Evolutionary conservation across 2,113 vertebrate species (phyloP).

Genomic region (Macquaria ambigua): DNA sequence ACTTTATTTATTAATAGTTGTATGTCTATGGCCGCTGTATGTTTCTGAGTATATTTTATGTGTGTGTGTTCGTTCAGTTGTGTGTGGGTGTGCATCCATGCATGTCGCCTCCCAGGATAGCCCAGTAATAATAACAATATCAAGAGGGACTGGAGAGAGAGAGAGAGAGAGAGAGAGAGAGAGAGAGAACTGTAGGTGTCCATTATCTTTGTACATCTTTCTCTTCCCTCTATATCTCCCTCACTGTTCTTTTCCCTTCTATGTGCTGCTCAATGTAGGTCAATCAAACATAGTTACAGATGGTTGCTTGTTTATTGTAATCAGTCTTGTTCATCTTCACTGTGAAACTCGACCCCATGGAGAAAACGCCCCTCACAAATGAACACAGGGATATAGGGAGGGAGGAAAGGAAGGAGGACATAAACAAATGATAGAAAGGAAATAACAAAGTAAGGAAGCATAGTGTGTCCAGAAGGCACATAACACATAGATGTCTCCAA

Average conservation of each 20-base stretch:
- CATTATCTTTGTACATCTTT: neutral
- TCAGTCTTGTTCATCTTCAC: neutral
- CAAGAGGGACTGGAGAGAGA: neutral
- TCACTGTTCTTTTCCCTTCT: neutral
- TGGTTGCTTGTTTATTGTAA: neutral
- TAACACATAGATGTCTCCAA: neutral
- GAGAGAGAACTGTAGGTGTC: conserved; percentile 12
- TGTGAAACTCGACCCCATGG: neutral
- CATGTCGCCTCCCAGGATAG: neutral
- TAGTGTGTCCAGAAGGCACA: neutral
- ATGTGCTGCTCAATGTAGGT: neutral
- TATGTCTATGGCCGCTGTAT: neutral
- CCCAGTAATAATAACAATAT: conserved; percentile 3
- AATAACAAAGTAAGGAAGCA: neutral
- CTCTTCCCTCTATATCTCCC: neutral
- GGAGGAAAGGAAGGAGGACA: neutral
- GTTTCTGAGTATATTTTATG: neutral
- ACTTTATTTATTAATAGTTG: neutral
- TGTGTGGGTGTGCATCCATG: neutral
- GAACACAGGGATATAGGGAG: neutral
- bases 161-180: neutral
- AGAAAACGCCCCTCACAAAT: neutral
- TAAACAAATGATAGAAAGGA: neutral
- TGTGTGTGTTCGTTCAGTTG: neutral
- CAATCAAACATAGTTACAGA: neutral